These are phyloP conservation scores for Meda fulgida DNA, from an alignment of 2,797 vertebrate species.

Conservation along the genomic window DNA sequence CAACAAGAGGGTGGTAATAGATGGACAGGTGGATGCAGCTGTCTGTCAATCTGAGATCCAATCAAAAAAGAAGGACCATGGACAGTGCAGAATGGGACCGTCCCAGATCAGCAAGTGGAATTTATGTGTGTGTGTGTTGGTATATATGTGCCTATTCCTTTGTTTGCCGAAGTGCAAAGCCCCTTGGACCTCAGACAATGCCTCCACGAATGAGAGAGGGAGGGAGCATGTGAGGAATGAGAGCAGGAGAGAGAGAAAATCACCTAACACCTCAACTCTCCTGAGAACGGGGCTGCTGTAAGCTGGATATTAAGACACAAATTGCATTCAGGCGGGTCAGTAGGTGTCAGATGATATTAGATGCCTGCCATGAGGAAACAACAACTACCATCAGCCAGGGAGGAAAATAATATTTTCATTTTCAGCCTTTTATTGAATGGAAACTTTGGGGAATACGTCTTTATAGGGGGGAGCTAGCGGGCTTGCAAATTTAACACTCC, in stretches of 20 bases:
- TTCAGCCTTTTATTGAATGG: conserved; percentile 97
- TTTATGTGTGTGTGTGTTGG: conserved; percentile 34
- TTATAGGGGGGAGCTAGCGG: conserved; percentile 81
- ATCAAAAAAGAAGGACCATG: conserved; percentile 74
- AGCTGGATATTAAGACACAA: conserved; percentile 99
- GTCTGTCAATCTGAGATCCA: conserved; percentile 79
- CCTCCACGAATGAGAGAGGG: conserved; percentile 21
- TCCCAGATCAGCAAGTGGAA: conserved; percentile 69
- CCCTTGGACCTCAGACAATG: conserved; percentile 67
- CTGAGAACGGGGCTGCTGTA: conserved; percentile 86
- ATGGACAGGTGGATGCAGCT: conserved; percentile 86
- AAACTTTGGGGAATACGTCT: conserved; percentile 96
- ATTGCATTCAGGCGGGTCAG: conserved; percentile 98
- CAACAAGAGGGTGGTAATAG: conserved; percentile 84
- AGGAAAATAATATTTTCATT: conserved; percentile 99
- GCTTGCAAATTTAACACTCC: conserved; percentile 84
- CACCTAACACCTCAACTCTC: conserved; percentile 79
- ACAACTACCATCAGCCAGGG: conserved; percentile 96
- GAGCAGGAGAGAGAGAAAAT: conserved; percentile 58
- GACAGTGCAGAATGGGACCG: conserved; percentile 81
- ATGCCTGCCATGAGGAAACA: conserved; percentile 96
- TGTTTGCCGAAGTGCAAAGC: conserved; percentile 75
- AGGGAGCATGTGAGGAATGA: conserved; percentile 32
- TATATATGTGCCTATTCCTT: conserved; percentile 68
- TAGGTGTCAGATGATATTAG: conserved; percentile 98